phyloP scores from a whole-genome alignment of 2,888 invertebrate species.

The Dicyrtomina minuta region DNA sequence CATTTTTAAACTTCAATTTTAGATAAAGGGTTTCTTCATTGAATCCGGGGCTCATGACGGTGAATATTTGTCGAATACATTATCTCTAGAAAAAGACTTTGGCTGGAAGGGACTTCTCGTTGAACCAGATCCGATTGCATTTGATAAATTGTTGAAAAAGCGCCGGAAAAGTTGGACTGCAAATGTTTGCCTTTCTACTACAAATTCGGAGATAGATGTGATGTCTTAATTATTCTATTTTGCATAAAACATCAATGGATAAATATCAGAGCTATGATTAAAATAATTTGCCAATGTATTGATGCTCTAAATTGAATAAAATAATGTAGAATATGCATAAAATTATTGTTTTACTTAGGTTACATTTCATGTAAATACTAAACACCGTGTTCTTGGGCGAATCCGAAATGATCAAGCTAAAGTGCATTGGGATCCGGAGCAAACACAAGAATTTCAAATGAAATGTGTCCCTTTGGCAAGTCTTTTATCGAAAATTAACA shows the following conservation, averaged over 20 bases:
- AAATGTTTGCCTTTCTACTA: constrained; percentile 27
- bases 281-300: too few species aligned
- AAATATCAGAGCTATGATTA: not conserved
- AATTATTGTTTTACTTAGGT: too few species aligned
- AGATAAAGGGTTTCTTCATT: not conserved
- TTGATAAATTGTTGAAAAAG: too few species aligned
- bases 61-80: not conserved
- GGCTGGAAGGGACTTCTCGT: not conserved
- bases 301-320: too few species aligned
- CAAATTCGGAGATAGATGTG: constrained; percentile 14
- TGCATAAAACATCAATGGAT: too few species aligned
- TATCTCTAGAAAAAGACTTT: not conserved
- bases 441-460: constrained; percentile 4
- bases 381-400: not conserved
- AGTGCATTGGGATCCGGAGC: constrained; percentile 5
- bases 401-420: not conserved
- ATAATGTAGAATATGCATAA: too few species aligned
- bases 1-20: too few species aligned
- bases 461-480: constrained; percentile 56
- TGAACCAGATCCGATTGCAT: not conserved
- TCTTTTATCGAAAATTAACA: constrained; percentile 60
- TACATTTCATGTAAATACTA: constrained; percentile 11
- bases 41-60: not conserved
- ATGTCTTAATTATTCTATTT: too few species aligned
- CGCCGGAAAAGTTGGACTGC: too few species aligned